Evolutionary conservation across 1,140 invertebrate species (phyloP).

Genomic region (Drosophila kanapiae): DNA sequence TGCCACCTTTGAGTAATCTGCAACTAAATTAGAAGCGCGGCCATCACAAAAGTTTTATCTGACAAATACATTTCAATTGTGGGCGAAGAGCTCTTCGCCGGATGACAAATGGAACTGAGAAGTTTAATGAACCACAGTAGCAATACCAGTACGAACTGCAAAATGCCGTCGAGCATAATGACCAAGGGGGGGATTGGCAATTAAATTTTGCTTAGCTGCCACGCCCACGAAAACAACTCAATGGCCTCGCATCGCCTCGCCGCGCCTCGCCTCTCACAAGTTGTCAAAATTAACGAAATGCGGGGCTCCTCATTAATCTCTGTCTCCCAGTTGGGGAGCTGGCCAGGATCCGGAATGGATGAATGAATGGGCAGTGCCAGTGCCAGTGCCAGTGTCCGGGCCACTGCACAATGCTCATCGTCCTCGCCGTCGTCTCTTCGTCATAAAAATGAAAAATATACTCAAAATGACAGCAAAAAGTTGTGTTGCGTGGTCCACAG

Average conservation of each 20-base stretch:
- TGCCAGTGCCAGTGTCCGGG: slow-evolving; percentile 6
- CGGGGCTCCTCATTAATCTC: slow-evolving; percentile 78
- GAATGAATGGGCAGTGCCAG: slow-evolving; percentile 57
- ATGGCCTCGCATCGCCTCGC: slow-evolving; percentile 40
- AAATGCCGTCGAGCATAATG: slow-evolving; percentile 64
- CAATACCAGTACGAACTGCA: slow-evolving; percentile 48
- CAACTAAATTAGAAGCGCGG: slow-evolving; percentile 45
- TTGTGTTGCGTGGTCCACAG: slow-evolving; percentile 66
- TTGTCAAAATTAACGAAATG: slow-evolving; percentile 83
- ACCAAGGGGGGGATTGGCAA: slow-evolving; percentile 40
- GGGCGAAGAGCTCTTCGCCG: not conserved
- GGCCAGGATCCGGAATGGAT: slow-evolving; percentile 30
- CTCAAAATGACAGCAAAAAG: slow-evolving; percentile 79
- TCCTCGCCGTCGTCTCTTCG: slow-evolving; percentile 11
- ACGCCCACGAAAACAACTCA: slow-evolving; percentile 54
- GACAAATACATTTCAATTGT: slow-evolving; percentile 81
- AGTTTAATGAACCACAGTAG: slow-evolving; percentile 80
- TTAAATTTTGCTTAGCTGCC: slow-evolving; percentile 68
- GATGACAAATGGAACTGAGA: slow-evolving; percentile 77
- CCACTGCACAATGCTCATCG: slow-evolving; percentile 59
- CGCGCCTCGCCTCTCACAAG: slow-evolving; percentile 54
- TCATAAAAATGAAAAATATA: slow-evolving; percentile 77
- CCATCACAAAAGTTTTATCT: slow-evolving; percentile 75
- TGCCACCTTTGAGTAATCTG: slow-evolving; percentile 56
- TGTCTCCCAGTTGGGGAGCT: slow-evolving; percentile 57